Conservation (phyloP, 2,797 vertebrate genomes). For the Schizopygopsis pylzovi region DNA sequence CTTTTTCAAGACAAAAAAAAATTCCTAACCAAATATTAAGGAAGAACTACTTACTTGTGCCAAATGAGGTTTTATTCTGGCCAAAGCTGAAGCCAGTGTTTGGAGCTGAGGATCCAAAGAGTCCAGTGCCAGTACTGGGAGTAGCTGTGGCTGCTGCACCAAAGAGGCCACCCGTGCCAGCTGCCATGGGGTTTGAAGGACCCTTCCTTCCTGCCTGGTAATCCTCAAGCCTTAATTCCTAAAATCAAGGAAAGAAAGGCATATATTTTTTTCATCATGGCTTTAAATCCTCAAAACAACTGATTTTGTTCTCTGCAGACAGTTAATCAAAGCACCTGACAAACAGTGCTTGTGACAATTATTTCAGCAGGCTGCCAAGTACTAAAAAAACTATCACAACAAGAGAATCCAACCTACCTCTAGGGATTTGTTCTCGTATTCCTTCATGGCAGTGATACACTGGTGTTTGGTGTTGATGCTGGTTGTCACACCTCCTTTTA, state of each 20-base stretch:
- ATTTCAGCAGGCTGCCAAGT: not conserved
- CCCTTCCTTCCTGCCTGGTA: conserved; percentile 95
- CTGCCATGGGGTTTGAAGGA: conserved; percentile 87
- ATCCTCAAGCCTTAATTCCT: conserved; percentile 95
- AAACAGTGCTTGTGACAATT: conserved; percentile 3
- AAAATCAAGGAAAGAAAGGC: not conserved
- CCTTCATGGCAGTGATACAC: conserved; percentile 99
- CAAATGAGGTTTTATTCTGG: conserved; percentile 88
- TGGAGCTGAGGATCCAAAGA: conserved; percentile 87
- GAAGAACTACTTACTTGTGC: conserved; percentile 75
- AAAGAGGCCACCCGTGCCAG: conserved; percentile 80
- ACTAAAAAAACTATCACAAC: not conserved
- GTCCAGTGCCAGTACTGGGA: conserved; percentile 84
- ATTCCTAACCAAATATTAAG: not conserved
- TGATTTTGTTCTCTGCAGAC: not conserved
- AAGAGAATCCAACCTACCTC: conserved; percentile 81
- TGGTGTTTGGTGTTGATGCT: conserved; percentile 98
- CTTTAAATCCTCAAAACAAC: not conserved
- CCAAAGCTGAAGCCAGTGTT: conserved; percentile 90
- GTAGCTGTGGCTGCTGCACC: conserved; percentile 82
- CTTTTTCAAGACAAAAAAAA: not conserved
- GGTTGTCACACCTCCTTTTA: conserved; percentile 93
- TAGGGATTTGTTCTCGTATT: conserved; percentile 95
- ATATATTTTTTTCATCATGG: not conserved
- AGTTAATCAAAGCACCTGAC: not conserved